A percentile compares a stretch with the other conserved stretches of the same genome.
These are phyloP conservation scores for Sebastes schlegelii DNA, from an alignment of 2,113 vertebrate genomes.

Conservation along the genomic window DNA sequence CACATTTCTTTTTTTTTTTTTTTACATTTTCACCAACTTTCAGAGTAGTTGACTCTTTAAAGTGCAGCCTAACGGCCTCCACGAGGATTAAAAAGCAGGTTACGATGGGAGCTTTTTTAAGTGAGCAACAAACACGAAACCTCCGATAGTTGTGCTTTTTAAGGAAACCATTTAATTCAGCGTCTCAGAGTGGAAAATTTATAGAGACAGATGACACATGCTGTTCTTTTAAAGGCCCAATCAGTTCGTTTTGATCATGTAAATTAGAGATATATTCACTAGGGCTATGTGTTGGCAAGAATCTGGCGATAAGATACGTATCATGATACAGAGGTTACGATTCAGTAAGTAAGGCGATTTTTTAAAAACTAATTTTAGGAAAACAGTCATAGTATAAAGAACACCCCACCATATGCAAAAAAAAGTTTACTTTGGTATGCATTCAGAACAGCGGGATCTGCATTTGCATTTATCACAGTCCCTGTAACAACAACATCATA, in stretches of 20 bases:
- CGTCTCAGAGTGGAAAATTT: neutral
- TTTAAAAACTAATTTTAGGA: no score
- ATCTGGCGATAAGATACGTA: no score
- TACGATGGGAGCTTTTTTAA: neutral
- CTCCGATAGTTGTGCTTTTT: slow-evolving; percentile 8
- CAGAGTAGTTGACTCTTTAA: neutral
- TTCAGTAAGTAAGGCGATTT: no score
- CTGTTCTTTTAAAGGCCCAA: neutral
- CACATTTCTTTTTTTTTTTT: neutral
- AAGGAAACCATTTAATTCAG: neutral
- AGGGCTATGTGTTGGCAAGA: no score
- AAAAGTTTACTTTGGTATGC: no score
- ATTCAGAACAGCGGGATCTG: no score
- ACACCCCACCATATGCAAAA: no score
- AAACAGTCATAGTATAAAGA: no score
- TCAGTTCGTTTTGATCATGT: neutral
- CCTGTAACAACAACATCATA: no score
- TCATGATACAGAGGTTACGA: no score
- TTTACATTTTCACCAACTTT: slow-evolving; percentile 10
- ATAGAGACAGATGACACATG: neutral
- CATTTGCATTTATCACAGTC: no score
- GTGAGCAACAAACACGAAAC: neutral
- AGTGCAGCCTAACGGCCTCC: neutral
- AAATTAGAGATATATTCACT: neutral
- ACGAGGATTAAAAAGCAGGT: neutral